Evolutionary conservation across 2,797 vertebrate genomes (phyloP).

Genomic region (Momotus momota): DNA sequence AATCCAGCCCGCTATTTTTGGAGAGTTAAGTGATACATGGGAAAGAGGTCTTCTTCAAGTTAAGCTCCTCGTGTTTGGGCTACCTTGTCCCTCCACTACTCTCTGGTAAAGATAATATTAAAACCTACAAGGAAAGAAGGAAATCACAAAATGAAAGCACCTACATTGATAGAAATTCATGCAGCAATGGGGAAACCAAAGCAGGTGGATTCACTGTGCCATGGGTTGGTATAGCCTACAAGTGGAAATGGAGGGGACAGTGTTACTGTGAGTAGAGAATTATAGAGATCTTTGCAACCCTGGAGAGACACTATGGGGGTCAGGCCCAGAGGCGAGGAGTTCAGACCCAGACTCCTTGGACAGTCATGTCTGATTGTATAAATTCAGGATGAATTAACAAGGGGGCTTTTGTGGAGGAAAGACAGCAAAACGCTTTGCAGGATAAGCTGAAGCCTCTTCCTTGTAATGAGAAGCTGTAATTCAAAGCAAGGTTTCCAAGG

Average conservation of each 20-base stretch:
- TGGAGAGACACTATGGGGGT: neutral
- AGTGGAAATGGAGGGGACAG: neutral
- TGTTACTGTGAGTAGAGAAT: neutral
- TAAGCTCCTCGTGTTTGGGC: neutral
- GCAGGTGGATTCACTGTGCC: neutral
- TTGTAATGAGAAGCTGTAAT: constrained; percentile 10
- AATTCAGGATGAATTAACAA: neutral
- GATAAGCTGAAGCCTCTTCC: neutral
- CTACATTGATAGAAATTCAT: neutral
- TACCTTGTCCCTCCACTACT: neutral
- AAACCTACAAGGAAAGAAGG: neutral
- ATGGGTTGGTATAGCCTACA: neutral
- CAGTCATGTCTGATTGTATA: neutral
- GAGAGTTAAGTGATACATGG: neutral
- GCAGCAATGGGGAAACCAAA: neutral
- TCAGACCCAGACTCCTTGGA: neutral
- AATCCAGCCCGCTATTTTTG: neutral
- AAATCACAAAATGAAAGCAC: neutral
- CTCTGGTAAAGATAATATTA: neutral
- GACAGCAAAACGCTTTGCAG: neutral
- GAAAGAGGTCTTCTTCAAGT: neutral
- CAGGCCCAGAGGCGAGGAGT: neutral
- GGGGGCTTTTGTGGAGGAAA: neutral
- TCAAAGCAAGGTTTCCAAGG: constrained; percentile 14
- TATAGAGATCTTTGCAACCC: neutral